Conservation (phyloP, 2,797 vertebrate genomes). For the Acanthurus leucopareius region DNA sequence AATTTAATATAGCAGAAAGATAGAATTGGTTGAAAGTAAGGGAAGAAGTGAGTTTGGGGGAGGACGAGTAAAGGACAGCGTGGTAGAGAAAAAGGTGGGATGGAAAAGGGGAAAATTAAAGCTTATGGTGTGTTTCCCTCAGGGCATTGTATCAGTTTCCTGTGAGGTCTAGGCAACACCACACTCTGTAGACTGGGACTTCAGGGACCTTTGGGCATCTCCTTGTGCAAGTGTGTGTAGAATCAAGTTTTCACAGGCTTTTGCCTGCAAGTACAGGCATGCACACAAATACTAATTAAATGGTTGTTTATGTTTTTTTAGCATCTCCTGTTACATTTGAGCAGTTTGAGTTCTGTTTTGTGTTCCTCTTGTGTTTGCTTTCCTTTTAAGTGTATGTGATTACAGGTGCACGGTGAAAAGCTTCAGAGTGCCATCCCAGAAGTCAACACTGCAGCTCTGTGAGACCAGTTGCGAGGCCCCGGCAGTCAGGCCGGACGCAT, state of each 20-base stretch:
- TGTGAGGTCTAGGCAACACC: conserved; percentile 55
- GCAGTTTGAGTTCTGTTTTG: conserved; percentile 41
- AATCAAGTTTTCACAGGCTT: conserved; percentile 10
- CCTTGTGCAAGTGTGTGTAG: conserved; percentile 6
- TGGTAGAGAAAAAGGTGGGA: conserved; percentile 23
- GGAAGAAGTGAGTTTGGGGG: conserved; percentile 38
- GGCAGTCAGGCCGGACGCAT: conserved; percentile 36
- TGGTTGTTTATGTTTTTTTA: conserved; percentile 36
- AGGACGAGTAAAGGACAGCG: conserved; percentile 52
- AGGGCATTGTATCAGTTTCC: conserved; percentile 64
- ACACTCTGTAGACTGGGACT: conserved; percentile 40
- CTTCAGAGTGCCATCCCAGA: conserved; percentile 45
- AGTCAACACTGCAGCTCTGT: conserved; percentile 36
- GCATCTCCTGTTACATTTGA: conserved; percentile 17
- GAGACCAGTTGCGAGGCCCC: conserved; percentile 54
- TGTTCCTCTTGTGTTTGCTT: conserved; percentile 49
- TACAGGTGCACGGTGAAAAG: conserved; percentile 72
- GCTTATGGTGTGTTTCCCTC: conserved; percentile 54
- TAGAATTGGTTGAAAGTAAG: conserved; percentile 46
- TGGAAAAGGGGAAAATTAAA: conserved; percentile 56
- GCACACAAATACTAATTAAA: conserved; percentile 23
- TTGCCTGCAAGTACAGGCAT: conserved; percentile 14
- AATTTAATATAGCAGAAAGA: conserved; percentile 25
- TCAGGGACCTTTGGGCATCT: conserved; percentile 23
- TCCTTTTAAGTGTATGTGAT: conserved; percentile 71